Evolutionary conservation across 2,888 invertebrate species (phyloP), one percentile per base, ranked within the genome.

Genomic region (Chloromyia formosa): DNA sequence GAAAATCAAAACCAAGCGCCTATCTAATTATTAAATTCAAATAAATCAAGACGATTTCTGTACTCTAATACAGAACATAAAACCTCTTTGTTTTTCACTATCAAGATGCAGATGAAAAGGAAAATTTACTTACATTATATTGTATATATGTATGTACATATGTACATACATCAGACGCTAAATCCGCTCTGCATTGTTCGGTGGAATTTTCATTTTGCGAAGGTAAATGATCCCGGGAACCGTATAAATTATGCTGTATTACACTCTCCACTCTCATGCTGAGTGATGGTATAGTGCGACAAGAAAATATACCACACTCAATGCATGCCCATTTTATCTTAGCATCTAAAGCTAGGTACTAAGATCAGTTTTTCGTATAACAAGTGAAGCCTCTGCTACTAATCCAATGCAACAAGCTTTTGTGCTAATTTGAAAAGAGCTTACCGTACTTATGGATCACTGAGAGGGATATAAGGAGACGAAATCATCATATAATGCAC

Each of bases 211-310:
- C 72, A 62, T 73, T 56, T 66, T 56, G 72, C 56, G 68, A 45
- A 74, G 76, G 76, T 76, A 76, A 76, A 76, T 23, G 76, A 74
- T 76, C 76, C 42, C 66, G 56, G 60, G 71, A 60, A 73, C 64
- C 23, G 35, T 66, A 64, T 69, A 71, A 58, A 62, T 73, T 73
- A 73, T 73, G 71, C 35, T 71, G 69, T 18, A 22, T 53, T 49
- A n/a, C 16, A 49, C 49, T n/a, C 12, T n/a, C n/a, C n/a, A n/a
- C n/a, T n/a, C 14, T 5, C 10, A 35, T 49, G 42, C 16, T 18
- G 40, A 1, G 35, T n/a, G 22, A 62, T 18, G 62, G n/a, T n/a
- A 35, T 35, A 35, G 40, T 42, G 22, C 40, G 62, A 62, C 62
- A 20, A 40, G n/a, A n/a, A 42, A 40, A 1, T 7, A 40, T 5